Conservation (phyloP, 2,797 vertebrate genomes). For the Rhadinocentrus ornatus region DNA sequence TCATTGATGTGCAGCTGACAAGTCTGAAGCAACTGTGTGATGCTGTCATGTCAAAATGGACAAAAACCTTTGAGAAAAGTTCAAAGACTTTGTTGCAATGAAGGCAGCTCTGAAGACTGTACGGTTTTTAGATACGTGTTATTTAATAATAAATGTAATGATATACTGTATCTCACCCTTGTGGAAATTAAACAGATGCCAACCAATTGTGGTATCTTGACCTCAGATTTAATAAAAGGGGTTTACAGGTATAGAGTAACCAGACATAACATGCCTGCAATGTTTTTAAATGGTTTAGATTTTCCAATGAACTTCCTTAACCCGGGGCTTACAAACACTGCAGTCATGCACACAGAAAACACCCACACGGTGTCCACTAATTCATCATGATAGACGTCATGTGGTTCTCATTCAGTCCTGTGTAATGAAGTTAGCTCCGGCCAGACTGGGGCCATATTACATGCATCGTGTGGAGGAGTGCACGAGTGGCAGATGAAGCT, state of each 20-base stretch:
- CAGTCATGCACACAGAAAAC: conserved; percentile 23
- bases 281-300: conserved; percentile 72
- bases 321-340: conserved; percentile 26
- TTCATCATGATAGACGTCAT: conserved; percentile 57
- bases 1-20: too few species aligned
- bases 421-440: conserved; percentile 69
- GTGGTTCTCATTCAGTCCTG: conserved; percentile 63
- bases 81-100: too few species aligned
- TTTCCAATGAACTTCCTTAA: conserved; percentile 68
- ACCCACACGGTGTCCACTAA: conserved; percentile 30
- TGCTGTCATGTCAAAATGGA: too few species aligned
- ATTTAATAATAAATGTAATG: neutral
- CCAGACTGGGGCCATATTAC: conserved; percentile 26
- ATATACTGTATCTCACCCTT: neutral
- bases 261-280: conserved; percentile 67
- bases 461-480: conserved; percentile 16
- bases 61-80: too few species aligned
- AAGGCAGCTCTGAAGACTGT: too few species aligned
- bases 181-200: conserved; percentile 20
- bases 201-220: conserved; percentile 35
- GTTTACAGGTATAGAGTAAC: conserved; percentile 55
- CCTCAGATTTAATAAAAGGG: conserved; percentile 44
- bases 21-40: too few species aligned
- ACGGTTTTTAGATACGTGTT: neutral
- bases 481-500: conserved; percentile 42